Evolutionary conservation across 2,888 invertebrate species (phyloP), one percentile per base, ranked within the genome.

Genomic region (Venusia cambrica): DNA sequence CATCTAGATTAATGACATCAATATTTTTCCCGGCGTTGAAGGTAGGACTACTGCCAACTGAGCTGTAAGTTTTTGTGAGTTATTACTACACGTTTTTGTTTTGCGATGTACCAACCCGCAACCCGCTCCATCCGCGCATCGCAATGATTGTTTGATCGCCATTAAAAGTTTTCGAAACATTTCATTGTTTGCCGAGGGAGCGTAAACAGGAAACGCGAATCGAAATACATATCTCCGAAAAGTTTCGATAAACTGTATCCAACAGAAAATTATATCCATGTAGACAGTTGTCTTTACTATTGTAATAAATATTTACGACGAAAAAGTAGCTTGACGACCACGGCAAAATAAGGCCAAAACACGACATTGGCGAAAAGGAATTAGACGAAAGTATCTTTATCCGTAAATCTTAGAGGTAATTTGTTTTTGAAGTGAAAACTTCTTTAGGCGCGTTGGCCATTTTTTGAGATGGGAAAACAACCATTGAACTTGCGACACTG

Each of bases 81-180:
- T n/a, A 16, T 29, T 32, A 18, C 38, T 39, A 27, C 22, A 27
- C 7, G 2, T 30, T 26, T 21, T 31, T 12, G 14, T 2, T 8
- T 3, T 11, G 16, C 6, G 18, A 26, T 38, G 34, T 36, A 36
- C 32, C 32, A 63, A 57, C 46, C 53, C 47, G 38, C 57, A 63
- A 62, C 57, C 59, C 62, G 51, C 49, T 57, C 58, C 48, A 34
- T 24, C 47, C 45, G 43, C 52, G 50, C 49, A 40, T 45, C 46
- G 57, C 56, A 60, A 71, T 60, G 66, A 70, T 73, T 79, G 74
- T 80, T 80, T 80, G 76, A 76, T 77, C 65, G 62, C 74, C 73
- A 81, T 81, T 80, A 80, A 79, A 81, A 81, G 73, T 80, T 80
- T 69, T 60, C 51, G 69, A 70, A 78, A 75, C 73, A 75, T 66